Percentiles rank a stretch among this genome's conserved stretches.
phyloP scores from a whole-genome alignment of 2,797 vertebrate species.

The Chloroceryle inda region DNA sequence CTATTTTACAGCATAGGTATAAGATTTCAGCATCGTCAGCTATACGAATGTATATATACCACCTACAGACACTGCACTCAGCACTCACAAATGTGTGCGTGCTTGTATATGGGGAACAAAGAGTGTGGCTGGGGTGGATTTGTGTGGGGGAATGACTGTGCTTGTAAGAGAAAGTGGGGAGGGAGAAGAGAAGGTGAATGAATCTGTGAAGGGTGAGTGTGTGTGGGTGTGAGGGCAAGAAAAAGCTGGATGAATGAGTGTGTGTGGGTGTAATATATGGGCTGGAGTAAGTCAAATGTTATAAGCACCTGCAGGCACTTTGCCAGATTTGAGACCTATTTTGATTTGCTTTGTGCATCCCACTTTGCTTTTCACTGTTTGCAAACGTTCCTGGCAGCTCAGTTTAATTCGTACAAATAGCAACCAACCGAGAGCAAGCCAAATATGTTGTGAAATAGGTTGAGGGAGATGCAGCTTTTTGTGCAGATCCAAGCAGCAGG shows the following conservation, averaged over 20 bases:
- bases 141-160: not conserved
- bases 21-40: constrained; percentile 35
- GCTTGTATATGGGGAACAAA: not conserved
- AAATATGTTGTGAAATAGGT: constrained; percentile 66
- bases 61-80: not conserved
- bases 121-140: not conserved
- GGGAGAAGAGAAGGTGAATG: constrained; percentile 38
- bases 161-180: not conserved
- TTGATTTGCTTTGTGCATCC: constrained; percentile 54
- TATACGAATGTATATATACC: not conserved
- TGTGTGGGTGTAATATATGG: constrained; percentile 35
- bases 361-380: constrained; percentile 66
- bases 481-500: constrained; percentile 66
- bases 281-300: constrained; percentile 41
- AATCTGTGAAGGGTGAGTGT: not conserved
- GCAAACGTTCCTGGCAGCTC: constrained; percentile 59
- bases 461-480: constrained; percentile 48
- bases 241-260: constrained; percentile 48
- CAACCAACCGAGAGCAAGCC: constrained; percentile 37
- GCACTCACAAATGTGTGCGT: not conserved
- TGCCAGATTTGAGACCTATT: constrained; percentile 34
- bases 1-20: constrained; percentile 18
- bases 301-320: constrained; percentile 48
- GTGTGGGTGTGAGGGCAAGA: not conserved
- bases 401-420: constrained; percentile 65